Evolutionary conservation across 2,888 invertebrate genomes (phyloP).

Genomic region (Adineta ricciae): DNA sequence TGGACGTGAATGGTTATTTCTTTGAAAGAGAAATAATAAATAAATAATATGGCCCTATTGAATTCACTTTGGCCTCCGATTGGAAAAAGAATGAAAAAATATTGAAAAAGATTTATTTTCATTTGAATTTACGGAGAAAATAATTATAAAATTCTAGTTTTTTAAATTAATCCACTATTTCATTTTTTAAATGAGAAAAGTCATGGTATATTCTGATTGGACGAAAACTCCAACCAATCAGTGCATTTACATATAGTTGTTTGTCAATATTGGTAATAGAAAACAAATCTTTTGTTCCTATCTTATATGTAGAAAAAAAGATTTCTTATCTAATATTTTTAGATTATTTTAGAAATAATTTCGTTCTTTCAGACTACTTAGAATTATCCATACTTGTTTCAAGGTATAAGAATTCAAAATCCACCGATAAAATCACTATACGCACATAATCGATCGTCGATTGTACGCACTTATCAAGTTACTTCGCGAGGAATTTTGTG

Average conservation of each 20-base stretch:
- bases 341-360: not conserved
- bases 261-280: not conserved
- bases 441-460: no score
- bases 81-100: not conserved
- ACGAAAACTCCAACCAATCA: not conserved
- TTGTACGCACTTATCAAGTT: no score
- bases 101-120: not conserved
- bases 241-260: not conserved
- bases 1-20: not conserved
- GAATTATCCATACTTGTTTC: not conserved
- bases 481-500: no score
- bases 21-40: not conserved
- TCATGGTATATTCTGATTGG: not conserved
- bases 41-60: slow-evolving; percentile 3
- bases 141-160: not conserved
- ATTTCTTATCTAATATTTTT: not conserved
- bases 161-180: not conserved
- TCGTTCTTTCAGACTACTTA: not conserved
- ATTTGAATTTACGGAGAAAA: not conserved
- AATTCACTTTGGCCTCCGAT: not conserved
- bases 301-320: not conserved
- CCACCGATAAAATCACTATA: not conserved
- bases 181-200: not conserved
- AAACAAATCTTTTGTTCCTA: not conserved
- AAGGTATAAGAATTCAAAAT: not conserved